phyloP scores from a whole-genome alignment of 2,113 vertebrate genomes.

The Pterocles gutturalis region DNA sequence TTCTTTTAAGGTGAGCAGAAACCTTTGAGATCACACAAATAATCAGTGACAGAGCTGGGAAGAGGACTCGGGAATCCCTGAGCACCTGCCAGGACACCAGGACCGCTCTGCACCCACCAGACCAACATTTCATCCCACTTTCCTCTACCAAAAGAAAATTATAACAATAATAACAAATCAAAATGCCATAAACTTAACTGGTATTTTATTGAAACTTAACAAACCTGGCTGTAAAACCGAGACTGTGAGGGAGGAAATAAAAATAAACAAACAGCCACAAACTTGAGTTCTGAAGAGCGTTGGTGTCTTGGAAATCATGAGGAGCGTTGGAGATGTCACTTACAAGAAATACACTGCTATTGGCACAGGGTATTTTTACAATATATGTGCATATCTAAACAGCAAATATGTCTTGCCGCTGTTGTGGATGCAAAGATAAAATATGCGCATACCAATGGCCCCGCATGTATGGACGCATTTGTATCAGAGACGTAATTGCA shows the following conservation, averaged over 20 bases:
- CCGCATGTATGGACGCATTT: conserved; percentile 42
- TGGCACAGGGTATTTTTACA: conserved; percentile 62
- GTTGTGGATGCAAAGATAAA: conserved; percentile 60
- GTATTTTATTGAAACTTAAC: conserved; percentile 24
- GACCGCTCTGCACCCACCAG: background rate
- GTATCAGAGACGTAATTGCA: conserved; percentile 53
- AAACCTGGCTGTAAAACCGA: background rate
- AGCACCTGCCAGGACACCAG: background rate
- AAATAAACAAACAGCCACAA: conserved; percentile 37
- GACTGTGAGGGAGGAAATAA: conserved; percentile 13
- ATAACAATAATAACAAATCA: conserved; percentile 26
- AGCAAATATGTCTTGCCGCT: conserved; percentile 51
- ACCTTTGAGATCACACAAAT: background rate
- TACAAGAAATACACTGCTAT: conserved; percentile 50
- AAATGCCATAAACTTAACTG: background rate
- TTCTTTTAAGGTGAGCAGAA: background rate
- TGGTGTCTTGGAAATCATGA: conserved; percentile 45
- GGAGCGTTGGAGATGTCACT: conserved; percentile 33
- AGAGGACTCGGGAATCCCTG: background rate
- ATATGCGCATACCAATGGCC: conserved; percentile 70
- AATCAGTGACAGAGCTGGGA: background rate
- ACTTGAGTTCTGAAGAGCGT: background rate
- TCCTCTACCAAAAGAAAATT: background rate
- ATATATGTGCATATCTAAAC: conserved; percentile 63
- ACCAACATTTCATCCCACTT: background rate